A percentile compares a stretch with the other conserved stretches of the same genome.
Evolutionary conservation across 2,113 vertebrate genomes (phyloP).

Genomic region (Phrynosoma blainvillii): DNA sequence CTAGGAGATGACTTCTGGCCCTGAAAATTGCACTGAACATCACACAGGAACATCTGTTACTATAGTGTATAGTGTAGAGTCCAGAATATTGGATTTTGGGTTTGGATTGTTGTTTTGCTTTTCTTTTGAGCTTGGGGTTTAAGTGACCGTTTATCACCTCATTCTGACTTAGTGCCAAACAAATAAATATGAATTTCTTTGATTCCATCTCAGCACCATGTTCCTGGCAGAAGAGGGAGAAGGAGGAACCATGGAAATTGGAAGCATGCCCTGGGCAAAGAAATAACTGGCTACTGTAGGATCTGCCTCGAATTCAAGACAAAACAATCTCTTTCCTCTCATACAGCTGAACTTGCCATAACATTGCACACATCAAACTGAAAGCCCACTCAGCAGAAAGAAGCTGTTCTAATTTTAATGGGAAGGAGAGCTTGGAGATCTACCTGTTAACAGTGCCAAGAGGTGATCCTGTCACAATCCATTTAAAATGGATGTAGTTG

Average conservation of each 20-base stretch:
- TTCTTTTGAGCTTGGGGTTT: neutral
- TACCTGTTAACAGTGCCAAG: neutral
- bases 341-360: neutral
- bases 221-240: neutral
- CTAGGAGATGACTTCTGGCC: neutral
- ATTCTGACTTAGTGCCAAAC: neutral
- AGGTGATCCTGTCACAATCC: conserved; percentile 8
- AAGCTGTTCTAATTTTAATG: conserved; percentile 14
- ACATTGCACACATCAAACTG: neutral
- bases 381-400: neutral
- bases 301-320: neutral
- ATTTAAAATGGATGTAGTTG: neutral
- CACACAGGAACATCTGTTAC: neutral
- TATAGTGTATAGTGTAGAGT: neutral
- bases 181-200: neutral
- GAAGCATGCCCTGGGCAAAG: too few relatives aligned
- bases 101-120: neutral
- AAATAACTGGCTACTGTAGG: neutral
- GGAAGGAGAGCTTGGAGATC: conserved; percentile 6
- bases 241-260: too few relatives aligned
- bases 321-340: neutral
- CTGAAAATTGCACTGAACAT: neutral
- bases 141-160: neutral
- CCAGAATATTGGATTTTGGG: neutral
- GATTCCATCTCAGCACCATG: too few relatives aligned